phyloP scores from a whole-genome alignment of 1,140 invertebrate genomes.

The Linepithema humile region DNA sequence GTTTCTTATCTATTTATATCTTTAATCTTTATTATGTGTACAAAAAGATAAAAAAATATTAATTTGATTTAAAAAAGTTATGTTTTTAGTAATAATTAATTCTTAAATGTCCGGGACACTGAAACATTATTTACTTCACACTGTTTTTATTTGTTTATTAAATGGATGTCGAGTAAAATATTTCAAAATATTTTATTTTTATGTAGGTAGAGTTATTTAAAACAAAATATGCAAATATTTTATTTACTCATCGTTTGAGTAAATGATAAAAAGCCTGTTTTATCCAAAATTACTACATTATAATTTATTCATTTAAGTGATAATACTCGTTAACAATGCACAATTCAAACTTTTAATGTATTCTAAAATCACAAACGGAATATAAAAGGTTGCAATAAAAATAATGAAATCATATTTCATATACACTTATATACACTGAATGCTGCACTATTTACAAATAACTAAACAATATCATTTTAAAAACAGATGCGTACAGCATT shows the following conservation, averaged over 20 bases:
- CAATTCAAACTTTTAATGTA: not conserved
- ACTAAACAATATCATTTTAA: conserved; percentile 40
- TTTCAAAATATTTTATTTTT: not conserved
- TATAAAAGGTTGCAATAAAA: not conserved
- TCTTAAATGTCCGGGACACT: no score
- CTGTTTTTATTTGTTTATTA: not conserved
- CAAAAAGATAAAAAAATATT: no score
- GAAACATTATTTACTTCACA: no score
- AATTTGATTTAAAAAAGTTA: no score
- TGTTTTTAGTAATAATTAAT: no score
- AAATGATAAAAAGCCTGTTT: not conserved
- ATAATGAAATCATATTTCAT: conserved; percentile 43
- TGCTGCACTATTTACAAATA: conserved; percentile 27
- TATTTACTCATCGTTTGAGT: not conserved
- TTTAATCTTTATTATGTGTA: no score
- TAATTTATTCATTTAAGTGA: conserved; percentile 1
- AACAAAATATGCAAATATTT: conserved; percentile 7
- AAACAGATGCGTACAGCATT: not conserved
- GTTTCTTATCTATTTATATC: not conserved
- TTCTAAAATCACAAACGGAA: not conserved
- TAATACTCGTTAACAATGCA: not conserved
- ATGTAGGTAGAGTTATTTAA: not conserved
- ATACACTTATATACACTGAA: not conserved
- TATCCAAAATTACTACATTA: not conserved
- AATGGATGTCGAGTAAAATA: not conserved